A percentile compares a stretch with the other conserved stretches of the same genome.
Conservation (phyloP, 2,888 invertebrate genomes). For the Pseudanteris insignis region DNA sequence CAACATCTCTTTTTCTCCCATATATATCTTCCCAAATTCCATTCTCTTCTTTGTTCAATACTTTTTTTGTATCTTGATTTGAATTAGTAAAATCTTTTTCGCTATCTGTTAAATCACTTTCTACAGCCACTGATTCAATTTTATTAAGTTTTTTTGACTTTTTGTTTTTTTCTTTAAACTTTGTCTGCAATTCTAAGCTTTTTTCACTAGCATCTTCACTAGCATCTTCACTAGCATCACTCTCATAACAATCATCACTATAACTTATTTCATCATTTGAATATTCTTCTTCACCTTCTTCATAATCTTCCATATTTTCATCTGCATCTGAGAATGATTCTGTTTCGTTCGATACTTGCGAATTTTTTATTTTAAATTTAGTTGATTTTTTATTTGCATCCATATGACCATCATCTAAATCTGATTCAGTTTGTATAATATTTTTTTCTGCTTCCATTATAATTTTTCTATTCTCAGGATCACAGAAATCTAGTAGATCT, state of each 20-base stretch:
- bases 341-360: no score
- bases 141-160: conserved; percentile 36
- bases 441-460: conserved; percentile 73
- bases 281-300: conserved; percentile 67
- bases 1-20: conserved; percentile 82
- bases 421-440: conserved; percentile 70
- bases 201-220: no score
- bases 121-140: no score
- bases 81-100: conserved; percentile 41
- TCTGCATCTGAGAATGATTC: not conserved
- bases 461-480: conserved; percentile 73
- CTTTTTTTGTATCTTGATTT: conserved; percentile 24
- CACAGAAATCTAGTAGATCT: conserved; percentile 78
- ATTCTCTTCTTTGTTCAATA: conserved; percentile 28
- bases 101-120: not conserved
- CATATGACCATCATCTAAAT: conserved; percentile 70
- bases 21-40: conserved; percentile 89
- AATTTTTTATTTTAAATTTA: conserved; percentile 1
- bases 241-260: conserved; percentile 46
- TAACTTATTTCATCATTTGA: conserved; percentile 71
- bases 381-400: conserved; percentile 2
- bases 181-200: no score
- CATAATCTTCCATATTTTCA: conserved; percentile 68
- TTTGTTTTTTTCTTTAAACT: no score
- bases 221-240: conserved; percentile 27